Conservation (phyloP, 2,113 vertebrate genomes). For the Boulengeromyrus knoepffleri region DNA sequence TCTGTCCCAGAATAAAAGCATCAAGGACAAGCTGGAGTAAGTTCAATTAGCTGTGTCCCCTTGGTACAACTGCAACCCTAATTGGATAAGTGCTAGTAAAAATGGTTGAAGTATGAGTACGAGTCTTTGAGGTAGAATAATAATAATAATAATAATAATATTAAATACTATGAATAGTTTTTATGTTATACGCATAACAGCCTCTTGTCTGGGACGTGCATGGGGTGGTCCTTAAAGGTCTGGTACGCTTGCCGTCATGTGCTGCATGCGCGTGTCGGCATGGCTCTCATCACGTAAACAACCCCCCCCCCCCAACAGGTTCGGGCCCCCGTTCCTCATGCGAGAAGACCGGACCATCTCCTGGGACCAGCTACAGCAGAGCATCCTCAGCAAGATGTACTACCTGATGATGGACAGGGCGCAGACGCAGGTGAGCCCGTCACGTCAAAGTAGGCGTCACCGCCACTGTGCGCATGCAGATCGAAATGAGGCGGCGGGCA, state of each 20-base stretch:
- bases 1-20: background rate
- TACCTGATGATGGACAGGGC: conserved; percentile 70
- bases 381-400: conserved; percentile 72
- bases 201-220: background rate
- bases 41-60: background rate
- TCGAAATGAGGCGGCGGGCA: background rate
- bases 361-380: conserved; percentile 81
- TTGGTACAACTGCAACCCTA: background rate
- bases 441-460: background rate
- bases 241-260: background rate
- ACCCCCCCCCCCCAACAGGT: conserved; percentile 53
- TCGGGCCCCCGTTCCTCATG: conserved; percentile 79
- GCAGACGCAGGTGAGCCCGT: conserved; percentile 41
- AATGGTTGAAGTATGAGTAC: background rate
- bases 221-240: background rate
- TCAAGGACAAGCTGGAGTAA: background rate
- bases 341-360: conserved; percentile 72
- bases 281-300: background rate
- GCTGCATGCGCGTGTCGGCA: background rate
- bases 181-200: background rate
- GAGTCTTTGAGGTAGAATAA: background rate
- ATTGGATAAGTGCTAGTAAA: background rate
- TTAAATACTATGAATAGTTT: background rate
- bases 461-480: background rate
- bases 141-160: background rate